Evolutionary conservation across 2,797 vertebrate species (phyloP).

Genomic region (Manis javanica): DNA sequence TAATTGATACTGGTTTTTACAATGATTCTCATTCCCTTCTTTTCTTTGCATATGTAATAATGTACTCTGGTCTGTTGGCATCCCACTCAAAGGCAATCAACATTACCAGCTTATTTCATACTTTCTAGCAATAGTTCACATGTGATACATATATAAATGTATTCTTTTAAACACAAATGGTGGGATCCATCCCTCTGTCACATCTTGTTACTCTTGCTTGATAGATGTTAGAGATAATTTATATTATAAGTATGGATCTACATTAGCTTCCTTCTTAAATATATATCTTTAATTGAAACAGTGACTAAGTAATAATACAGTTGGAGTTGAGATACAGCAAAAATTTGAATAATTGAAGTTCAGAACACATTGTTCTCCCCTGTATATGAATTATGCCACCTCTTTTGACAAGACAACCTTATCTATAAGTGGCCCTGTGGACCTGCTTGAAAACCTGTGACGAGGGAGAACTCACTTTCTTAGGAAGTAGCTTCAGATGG

Average conservation of each 20-base stretch:
- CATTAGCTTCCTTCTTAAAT: background rate
- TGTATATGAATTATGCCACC: background rate
- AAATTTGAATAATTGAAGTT: background rate
- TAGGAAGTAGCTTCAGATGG: background rate
- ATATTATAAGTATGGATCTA: background rate
- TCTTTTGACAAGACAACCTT: background rate
- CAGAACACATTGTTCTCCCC: background rate
- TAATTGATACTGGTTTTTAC: background rate
- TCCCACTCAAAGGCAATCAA: background rate
- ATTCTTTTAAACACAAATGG: background rate
- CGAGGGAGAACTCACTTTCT: background rate
- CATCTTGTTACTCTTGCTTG: background rate
- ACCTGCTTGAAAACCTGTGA: background rate
- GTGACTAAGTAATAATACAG: background rate
- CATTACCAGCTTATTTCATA: background rate
- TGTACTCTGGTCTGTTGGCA: background rate
- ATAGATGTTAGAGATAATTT: background rate
- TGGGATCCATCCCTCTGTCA: background rate
- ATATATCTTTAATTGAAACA: background rate
- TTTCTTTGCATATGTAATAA: background rate
- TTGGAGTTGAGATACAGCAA: background rate
- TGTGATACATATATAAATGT: background rate
- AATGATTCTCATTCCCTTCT: background rate
- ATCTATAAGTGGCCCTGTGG: background rate
- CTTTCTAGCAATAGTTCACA: background rate